Conservation (phyloP, 2,113 vertebrate species). For the Alexandromys fortis region DNA sequence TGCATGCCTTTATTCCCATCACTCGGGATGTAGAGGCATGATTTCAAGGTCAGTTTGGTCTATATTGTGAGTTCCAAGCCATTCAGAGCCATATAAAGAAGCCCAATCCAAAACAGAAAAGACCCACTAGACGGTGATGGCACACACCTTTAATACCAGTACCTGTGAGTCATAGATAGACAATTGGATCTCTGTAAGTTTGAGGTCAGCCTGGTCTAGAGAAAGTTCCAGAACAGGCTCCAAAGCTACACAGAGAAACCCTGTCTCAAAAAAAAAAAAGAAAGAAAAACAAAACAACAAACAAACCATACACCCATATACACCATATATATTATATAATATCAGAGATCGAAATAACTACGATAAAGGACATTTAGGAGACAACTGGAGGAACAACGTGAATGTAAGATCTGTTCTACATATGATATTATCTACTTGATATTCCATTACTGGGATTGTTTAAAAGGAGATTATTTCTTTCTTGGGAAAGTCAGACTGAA, state of each 20-base stretch:
- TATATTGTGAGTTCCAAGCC: too few relatives aligned
- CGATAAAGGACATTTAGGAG: background rate
- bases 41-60: too few relatives aligned
- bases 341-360: constrained; percentile 1
- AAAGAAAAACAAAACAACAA: too few relatives aligned
- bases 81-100: too few relatives aligned
- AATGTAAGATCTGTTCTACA: background rate
- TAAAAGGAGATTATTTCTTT: constrained; percentile 13
- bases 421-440: background rate
- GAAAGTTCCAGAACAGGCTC: background rate
- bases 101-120: too few relatives aligned
- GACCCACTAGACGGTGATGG: too few relatives aligned
- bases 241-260: background rate
- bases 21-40: background rate
- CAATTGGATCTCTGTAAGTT: background rate
- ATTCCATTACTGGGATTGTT: background rate
- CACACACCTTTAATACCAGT: background rate
- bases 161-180: background rate
- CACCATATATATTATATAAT: background rate
- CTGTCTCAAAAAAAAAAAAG: background rate
- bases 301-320: too few relatives aligned
- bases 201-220: background rate
- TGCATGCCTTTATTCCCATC: background rate
- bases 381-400: constrained; percentile 21
- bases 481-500: constrained; percentile 10